Evolutionary conservation across 1,140 invertebrate species (phyloP).

Genomic region (Trissolcus basalis): DNA sequence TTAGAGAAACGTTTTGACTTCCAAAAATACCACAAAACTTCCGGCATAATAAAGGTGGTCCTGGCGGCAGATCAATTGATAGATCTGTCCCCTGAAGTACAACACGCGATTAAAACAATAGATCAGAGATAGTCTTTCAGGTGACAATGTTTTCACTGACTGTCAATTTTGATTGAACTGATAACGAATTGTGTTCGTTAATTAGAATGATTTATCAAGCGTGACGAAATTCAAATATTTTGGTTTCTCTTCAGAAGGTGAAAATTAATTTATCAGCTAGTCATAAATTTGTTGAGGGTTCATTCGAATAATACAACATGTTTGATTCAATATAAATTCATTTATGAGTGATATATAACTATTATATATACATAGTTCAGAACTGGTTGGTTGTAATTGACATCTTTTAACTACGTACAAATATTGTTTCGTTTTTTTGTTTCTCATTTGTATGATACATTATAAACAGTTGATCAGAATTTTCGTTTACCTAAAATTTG

Average conservation of each 20-base stretch:
- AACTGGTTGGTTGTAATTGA: slow-evolving; percentile 14
- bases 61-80: slow-evolving; percentile 36
- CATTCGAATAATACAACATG: background rate
- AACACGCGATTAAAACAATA: slow-evolving; percentile 36
- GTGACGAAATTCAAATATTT: no score
- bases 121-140: slow-evolving; percentile 10
- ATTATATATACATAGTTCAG: slow-evolving; percentile 38
- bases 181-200: no score
- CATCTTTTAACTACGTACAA: slow-evolving; percentile 37
- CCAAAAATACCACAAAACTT: slow-evolving; percentile 58
- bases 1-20: slow-evolving; percentile 53
- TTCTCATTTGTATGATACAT: background rate
- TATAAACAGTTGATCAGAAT: background rate
- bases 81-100: slow-evolving; percentile 18
- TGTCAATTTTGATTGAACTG: no score
- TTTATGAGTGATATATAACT: slow-evolving; percentile 28
- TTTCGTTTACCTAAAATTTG: background rate
- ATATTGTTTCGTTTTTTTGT: slow-evolving; percentile 3
- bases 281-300: background rate
- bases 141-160: slow-evolving; percentile 10
- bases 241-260: no score
- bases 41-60: slow-evolving; percentile 41
- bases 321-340: slow-evolving; percentile 45
- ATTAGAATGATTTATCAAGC: slow-evolving; percentile 12
- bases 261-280: no score